phyloP scores from a whole-genome alignment of 1,140 invertebrate genomes.

The Drosophila kanapiae region DNA sequence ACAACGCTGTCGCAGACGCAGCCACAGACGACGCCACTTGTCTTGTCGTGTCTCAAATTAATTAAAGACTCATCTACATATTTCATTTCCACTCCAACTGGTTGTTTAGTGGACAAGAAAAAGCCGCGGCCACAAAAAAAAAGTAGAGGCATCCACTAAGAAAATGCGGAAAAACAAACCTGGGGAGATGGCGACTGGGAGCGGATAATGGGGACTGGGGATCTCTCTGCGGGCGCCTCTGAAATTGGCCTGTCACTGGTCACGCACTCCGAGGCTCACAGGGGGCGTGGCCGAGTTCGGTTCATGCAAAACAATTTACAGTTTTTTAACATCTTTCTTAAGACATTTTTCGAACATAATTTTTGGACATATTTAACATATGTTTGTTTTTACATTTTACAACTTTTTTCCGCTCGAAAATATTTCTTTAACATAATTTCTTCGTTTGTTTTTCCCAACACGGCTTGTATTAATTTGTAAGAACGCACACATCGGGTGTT shows the following conservation, averaged over 20 bases:
- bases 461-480: constrained; percentile 74
- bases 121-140: constrained; percentile 42
- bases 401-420: constrained; percentile 39
- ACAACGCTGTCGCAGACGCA: constrained; percentile 60
- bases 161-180: constrained; percentile 78
- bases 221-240: constrained; percentile 69
- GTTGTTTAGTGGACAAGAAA: constrained; percentile 66
- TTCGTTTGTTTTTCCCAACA: constrained; percentile 46
- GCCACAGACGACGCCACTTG: constrained; percentile 77
- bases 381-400: constrained; percentile 61
- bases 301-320: constrained; percentile 68
- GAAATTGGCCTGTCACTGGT: constrained; percentile 78
- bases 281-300: constrained; percentile 31
- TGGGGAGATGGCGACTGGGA: constrained; percentile 33
- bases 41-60: constrained; percentile 83
- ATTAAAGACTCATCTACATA: constrained; percentile 84
- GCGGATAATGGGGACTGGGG: constrained; percentile 14
- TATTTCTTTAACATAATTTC: constrained; percentile 43
- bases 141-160: constrained; percentile 15
- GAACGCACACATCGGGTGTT: constrained; percentile 49
- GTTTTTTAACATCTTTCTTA: constrained; percentile 62
- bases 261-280: constrained; percentile 31
- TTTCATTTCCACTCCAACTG: constrained; percentile 83
- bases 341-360: constrained; percentile 39
- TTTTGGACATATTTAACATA: constrained; percentile 37